Percentiles rank a stretch among this genome's conserved stretches.
Conservation (phyloP, 2,888 invertebrate genomes). For the Xestia ashworthii region DNA sequence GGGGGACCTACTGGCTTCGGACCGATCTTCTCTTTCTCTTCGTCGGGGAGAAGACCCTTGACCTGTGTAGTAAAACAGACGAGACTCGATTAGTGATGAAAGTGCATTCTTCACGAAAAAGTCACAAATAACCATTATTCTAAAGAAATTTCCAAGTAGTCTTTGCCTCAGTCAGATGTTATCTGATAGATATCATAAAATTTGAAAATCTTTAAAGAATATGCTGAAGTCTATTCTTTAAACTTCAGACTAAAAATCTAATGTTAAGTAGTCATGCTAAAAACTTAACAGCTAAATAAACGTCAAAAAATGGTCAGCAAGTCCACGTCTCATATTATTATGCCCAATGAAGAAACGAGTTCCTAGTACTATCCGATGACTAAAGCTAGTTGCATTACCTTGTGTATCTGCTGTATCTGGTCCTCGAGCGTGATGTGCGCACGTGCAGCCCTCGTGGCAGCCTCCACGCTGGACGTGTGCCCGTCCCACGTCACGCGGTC, state of each 20-base stretch:
- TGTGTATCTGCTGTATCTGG: slow-evolving; percentile 99
- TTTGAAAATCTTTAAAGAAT: neutral
- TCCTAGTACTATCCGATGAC: neutral
- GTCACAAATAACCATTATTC: neutral
- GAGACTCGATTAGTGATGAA: neutral
- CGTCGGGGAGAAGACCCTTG: slow-evolving; percentile 98
- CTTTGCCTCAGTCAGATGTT: neutral
- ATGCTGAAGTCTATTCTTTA: neutral
- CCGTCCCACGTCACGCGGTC: slow-evolving; percentile 99
- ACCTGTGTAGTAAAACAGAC: slow-evolving; percentile 71
- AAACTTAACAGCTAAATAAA: neutral
- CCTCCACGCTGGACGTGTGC: slow-evolving; percentile 98
- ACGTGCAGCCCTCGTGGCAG: slow-evolving; percentile 97
- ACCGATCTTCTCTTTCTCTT: slow-evolving; percentile 99
- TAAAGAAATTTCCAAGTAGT: neutral
- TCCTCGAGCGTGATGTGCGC: slow-evolving; percentile 99
- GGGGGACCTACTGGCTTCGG: slow-evolving; percentile 93
- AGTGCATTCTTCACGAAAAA: neutral
- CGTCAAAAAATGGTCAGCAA: neutral
- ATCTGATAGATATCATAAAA: neutral
- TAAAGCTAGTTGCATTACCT: slow-evolving; percentile 87
- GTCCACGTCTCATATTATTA: neutral
- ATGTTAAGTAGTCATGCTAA: neutral
- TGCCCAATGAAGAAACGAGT: neutral
- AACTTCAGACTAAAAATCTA: neutral